These are phyloP conservation scores for Rhinella marina DNA, from an alignment of 2,797 vertebrate species.

Conservation along the genomic window DNA sequence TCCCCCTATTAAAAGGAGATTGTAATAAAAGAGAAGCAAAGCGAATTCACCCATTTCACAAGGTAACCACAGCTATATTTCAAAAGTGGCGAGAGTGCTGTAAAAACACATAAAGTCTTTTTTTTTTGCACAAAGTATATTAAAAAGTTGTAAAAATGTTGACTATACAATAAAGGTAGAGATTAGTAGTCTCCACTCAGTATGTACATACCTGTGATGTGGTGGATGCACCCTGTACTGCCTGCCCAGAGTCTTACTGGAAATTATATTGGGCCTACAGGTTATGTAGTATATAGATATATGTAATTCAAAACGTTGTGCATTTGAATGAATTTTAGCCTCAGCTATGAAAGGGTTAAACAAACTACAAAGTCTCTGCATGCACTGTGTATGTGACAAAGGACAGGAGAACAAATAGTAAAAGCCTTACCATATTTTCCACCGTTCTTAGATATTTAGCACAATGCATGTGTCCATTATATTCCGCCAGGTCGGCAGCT, in stretches of 20 bases:
- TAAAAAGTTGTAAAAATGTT: too few relatives aligned
- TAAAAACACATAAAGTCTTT: too few relatives aligned
- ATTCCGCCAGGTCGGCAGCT: conserved; percentile 90
- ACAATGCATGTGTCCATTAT: conserved; percentile 91
- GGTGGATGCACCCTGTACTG: background rate
- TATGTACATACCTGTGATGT: background rate
- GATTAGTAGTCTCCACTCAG: background rate
- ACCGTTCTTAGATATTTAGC: conserved; percentile 94
- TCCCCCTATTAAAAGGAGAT: too few relatives aligned
- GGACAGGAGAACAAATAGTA: conserved; percentile 2
- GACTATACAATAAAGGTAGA: too few relatives aligned
- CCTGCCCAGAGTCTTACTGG: background rate
- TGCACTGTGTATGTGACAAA: background rate
- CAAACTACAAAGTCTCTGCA: background rate
- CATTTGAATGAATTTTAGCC: background rate
- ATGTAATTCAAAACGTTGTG: background rate
- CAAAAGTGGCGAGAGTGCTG: too few relatives aligned
- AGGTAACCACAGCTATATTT: too few relatives aligned
- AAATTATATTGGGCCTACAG: background rate
- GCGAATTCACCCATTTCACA: too few relatives aligned
- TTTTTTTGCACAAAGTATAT: too few relatives aligned
- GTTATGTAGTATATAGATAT: background rate
- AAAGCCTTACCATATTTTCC: conserved; percentile 87
- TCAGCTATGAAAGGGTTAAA: background rate
- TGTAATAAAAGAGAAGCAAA: too few relatives aligned